Evolutionary conservation across 2,888 invertebrate species (phyloP), one percentile per base, ranked within the genome.

Genomic region (Syritta pipiens): DNA sequence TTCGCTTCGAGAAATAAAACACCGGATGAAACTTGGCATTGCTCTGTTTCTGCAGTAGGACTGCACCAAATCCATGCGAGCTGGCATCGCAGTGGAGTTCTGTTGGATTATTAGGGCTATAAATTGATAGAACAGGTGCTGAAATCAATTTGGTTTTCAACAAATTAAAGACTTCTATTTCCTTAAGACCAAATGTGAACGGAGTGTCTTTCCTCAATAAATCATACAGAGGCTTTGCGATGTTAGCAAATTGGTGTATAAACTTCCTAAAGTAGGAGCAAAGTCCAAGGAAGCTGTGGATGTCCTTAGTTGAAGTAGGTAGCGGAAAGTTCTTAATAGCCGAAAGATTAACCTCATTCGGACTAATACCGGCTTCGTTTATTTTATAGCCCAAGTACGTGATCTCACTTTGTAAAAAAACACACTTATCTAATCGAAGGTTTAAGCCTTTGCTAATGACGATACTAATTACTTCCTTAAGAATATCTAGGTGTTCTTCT

Each of bases 141-240:
- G 53, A 44, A 17, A 75, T 19, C 37, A 81, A 49, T 40, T 71
- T 67, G 9, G 14, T 24, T 46, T 79, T 82, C 26, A 82, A 63
- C 5, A 35, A 48, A 30, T 81, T 53, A 32, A 81, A 76, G 4
- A 51, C 46, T 46, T 63, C 32, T 12, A 57, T 22, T 60, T 68
- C 65, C 6, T 42, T 44, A 6, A 12, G 4, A 7, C 40, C 48
- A 40, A 76, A 74, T 14, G 46, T 20, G 44, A 76, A 76, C 6
- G 32, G 12, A 20, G 40, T 10, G 51, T 77, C 35, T 24, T 71
- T 76, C 17, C 24, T 68, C 19, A 72, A 20, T 5, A 86, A 37
- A 30, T 85, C 83, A 59, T 85, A 83, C 2, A 86, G 60, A 0
- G 86, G 85, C 67, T 84, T 84, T 5, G 85, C 85, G n/a, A 74